These are phyloP conservation scores for Phalloptychus januarius DNA, from an alignment of 2,797 vertebrate genomes.

Conservation along the genomic window DNA sequence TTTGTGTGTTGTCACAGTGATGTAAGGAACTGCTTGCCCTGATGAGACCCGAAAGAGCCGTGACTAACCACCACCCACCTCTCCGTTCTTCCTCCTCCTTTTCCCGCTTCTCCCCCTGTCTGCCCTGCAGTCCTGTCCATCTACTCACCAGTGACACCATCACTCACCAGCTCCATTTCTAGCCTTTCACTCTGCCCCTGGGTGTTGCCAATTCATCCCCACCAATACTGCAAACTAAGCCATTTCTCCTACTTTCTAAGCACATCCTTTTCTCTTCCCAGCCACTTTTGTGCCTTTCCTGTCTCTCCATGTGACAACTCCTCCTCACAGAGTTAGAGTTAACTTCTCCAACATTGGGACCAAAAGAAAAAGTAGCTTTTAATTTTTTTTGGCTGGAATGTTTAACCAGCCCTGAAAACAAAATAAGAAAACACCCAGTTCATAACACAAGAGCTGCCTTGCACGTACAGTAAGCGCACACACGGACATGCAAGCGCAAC, in stretches of 20 bases:
- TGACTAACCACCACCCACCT: slow-evolving; percentile 63
- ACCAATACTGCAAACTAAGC: slow-evolving; percentile 23
- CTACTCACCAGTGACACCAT: slow-evolving; percentile 60
- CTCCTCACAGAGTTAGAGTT: slow-evolving; percentile 6
- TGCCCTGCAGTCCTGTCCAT: slow-evolving; percentile 55
- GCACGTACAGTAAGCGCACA: slow-evolving; percentile 52
- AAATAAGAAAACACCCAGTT: slow-evolving; percentile 74
- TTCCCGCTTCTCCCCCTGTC: slow-evolving; percentile 25
- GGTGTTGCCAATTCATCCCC: slow-evolving; percentile 50
- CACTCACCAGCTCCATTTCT: slow-evolving; percentile 41
- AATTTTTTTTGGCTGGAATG: slow-evolving; percentile 64
- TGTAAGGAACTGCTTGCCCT: slow-evolving; percentile 60
- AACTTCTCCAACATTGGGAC: slow-evolving; percentile 29
- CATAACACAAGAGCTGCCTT: slow-evolving; percentile 55
- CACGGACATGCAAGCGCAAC: slow-evolving; percentile 43
- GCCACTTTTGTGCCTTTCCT: slow-evolving; percentile 4
- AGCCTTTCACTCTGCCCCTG: slow-evolving; percentile 42
- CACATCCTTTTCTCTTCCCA: slow-evolving; percentile 5
- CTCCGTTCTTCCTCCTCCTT: slow-evolving; percentile 8
- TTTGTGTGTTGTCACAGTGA: slow-evolving; percentile 61
- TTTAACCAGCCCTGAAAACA: slow-evolving; percentile 58
- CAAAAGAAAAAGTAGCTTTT: slow-evolving; percentile 40
- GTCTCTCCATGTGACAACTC: slow-evolving; percentile 10
- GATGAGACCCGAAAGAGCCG: slow-evolving; percentile 55
- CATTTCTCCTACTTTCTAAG: slow-evolving; percentile 28